Evolutionary conservation across 2,113 vertebrate genomes (phyloP), one percentile per base, ranked within the genome.

Genomic region (Dasypus novemcinctus): DNA sequence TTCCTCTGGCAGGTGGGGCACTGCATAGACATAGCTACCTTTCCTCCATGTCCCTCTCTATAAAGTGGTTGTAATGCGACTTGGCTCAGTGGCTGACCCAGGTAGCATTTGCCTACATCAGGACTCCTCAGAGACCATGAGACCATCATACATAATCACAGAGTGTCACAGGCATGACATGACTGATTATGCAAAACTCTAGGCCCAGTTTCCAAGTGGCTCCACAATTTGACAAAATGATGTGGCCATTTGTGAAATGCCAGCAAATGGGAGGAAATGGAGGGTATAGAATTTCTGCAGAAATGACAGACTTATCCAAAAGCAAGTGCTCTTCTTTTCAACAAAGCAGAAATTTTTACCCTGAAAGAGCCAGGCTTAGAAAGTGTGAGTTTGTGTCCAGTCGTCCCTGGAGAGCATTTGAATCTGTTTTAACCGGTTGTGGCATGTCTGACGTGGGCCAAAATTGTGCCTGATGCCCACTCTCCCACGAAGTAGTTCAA

Each of bases 161-260:
- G 90, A 93, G 86, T 96, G 94, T 90, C 96, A 94, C 94, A 12
- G 27, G 94, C 57, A 43, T 96, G 97, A 94, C 97, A 94, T 72
- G 94, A 97, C 72, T 83, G 95, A 96, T 97, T 96, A 96, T 94
- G 96, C 89, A 97, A 95, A 97, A 89, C 74, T 96, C 78, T 90
- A 87, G 0, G n/a, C 93, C 81, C 85, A 91, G 80, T 97, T 97
- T 96, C 93, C 93, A 96, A 95, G 93, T 96, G 95, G 83, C 91
- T 96, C 96, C 79, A 95, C 93, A 96, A 31, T 94, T 94, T 97
- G 97, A 96, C 96, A 97, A 91, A 95, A 96, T 95, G 95, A 95
- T 96, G 93, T 72, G 74, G 91, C 91, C 83, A 91, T 97, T 97
- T 97, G 91, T 94, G 89, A 97, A 95, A 94, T 87, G 79, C 90